phyloP scores from a whole-genome alignment of 2,113 vertebrate genomes.

The Pelobates fuscus region DNA sequence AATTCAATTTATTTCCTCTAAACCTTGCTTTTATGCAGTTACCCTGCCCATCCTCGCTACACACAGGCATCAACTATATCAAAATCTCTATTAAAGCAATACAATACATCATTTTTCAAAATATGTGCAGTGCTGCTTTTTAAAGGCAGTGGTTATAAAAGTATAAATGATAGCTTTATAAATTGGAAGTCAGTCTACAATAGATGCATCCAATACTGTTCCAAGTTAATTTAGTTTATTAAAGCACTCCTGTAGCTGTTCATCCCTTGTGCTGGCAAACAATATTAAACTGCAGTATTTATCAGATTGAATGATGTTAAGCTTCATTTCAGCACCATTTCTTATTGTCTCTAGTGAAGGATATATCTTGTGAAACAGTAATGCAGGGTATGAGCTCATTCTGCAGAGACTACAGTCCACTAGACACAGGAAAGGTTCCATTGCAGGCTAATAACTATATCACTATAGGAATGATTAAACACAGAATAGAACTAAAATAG shows the following conservation, averaged over 20 bases:
- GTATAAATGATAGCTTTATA: neutral
- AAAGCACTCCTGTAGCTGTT: constrained; percentile 7
- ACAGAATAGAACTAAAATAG: neutral
- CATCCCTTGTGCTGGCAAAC: neutral
- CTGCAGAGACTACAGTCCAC: constrained; percentile 11
- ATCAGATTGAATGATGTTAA: constrained; percentile 1
- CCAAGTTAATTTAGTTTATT: constrained; percentile 19
- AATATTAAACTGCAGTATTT: neutral
- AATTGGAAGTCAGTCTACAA: neutral
- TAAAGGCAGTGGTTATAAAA: neutral
- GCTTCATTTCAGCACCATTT: neutral
- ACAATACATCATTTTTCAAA: too few species aligned
- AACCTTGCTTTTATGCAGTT: too few species aligned
- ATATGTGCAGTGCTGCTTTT: too few species aligned
- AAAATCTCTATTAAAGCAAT: too few species aligned
- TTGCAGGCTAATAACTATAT: neutral
- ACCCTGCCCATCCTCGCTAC: too few species aligned
- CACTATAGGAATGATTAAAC: neutral
- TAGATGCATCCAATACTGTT: neutral
- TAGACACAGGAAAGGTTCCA: neutral
- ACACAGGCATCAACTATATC: too few species aligned
- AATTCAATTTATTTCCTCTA: too few species aligned
- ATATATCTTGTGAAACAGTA: neutral
- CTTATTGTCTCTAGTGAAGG: neutral
- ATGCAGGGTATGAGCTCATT: constrained; percentile 22